Evolutionary conservation across 2,113 vertebrate species (phyloP).

Genomic region (Callithrix jacchus): DNA sequence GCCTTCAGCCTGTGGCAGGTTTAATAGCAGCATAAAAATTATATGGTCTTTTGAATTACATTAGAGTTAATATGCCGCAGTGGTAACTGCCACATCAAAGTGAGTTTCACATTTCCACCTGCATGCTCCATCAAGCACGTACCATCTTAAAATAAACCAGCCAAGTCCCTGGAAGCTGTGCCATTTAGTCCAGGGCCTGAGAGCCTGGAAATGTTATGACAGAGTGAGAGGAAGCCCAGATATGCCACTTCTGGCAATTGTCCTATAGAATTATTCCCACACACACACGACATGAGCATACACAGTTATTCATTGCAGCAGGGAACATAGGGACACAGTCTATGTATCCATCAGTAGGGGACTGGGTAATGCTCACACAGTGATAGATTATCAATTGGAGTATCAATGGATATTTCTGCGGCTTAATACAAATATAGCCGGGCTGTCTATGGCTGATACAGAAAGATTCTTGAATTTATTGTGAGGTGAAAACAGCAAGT

Average conservation of each 20-base stretch:
- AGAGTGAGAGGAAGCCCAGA: too few relatives aligned
- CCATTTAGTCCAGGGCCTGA: background rate
- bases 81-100: too few relatives aligned
- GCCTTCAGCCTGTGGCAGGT: background rate
- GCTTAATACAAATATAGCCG: background rate
- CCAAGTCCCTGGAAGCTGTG: background rate
- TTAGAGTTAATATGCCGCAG: background rate
- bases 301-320: background rate
- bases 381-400: background rate
- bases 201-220: background rate
- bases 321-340: background rate
- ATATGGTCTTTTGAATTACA: background rate
- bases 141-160: background rate
- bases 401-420: background rate
- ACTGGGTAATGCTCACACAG: background rate
- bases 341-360: background rate
- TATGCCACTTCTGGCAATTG: background rate
- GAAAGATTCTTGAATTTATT: background rate
- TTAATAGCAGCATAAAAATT: background rate
- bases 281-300: fast-evolving
- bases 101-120: background rate
- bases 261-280: background rate
- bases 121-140: background rate
- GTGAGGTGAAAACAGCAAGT: background rate
- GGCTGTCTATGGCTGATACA: background rate